Evolutionary conservation across 1,140 invertebrate species (phyloP), one percentile per base, ranked within the genome.

Genomic region (Apis cerana): DNA sequence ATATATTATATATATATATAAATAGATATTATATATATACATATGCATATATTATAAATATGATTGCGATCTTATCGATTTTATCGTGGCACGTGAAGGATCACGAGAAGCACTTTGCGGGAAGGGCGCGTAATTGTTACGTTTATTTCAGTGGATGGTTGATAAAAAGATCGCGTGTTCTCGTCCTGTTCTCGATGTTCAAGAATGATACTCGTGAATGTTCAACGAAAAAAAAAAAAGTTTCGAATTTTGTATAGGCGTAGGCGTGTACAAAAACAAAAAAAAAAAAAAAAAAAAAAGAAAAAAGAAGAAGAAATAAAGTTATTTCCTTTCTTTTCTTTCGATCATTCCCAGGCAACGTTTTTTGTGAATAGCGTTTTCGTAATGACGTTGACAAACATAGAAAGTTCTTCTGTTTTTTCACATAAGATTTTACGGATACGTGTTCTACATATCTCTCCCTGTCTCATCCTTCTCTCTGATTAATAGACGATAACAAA

Each of bases 371-470:
- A 21, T 33, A 61, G 48, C 33, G 54, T 65, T 64, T 83, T 81
- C 43, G 43, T 65, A 64, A 87, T 19, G 61, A 75, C 59, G 58
- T 58, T 33, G 23, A 65, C 43, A 33, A 84, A 13, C 79, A 33
- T 83, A 67, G 79, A 77, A 86, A 69, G 70, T 85, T 80, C 72
- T 13, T 75, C 76, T 87, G 61, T 88, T 89, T 90, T 90, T 90
- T 84, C 83, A 89, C 75, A 56, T 86, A 89, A 86, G 23, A 68
- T 75, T 82, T 86, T 85, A 90, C 85, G 85, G 87, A 91, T 90
- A 92, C 89, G 85, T 89, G 82, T 90, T 91, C 83, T 84, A 89
- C 84, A 91, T 90, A 92, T 87, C 84, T 91, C 75, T 83, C 54
- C 65, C 56, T 62, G 65, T 75, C 81, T 69, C 74, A 43, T 83